Percentiles rank a stretch among this genome's conserved stretches.
phyloP scores from a whole-genome alignment of 2,888 invertebrate genomes.

The Augiades crinisus region DNA sequence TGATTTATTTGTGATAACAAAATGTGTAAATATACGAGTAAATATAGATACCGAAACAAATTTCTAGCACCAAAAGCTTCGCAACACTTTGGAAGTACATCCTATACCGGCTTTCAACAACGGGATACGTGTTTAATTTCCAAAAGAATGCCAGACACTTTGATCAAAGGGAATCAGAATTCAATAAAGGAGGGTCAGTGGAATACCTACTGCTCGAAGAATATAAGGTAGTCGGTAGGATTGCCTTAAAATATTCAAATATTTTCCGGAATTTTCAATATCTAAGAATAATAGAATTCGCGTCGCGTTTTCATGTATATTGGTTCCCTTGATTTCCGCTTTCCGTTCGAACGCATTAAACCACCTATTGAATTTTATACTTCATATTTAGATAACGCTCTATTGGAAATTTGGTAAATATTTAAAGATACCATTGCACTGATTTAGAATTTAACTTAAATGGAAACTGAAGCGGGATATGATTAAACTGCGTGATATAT shows the following conservation, averaged over 20 bases:
- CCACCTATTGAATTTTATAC: slow-evolving; percentile 3
- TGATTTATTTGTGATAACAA: too few relatives aligned
- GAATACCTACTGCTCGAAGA: slow-evolving; percentile 32
- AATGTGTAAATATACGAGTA: too few relatives aligned
- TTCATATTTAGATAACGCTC: slow-evolving; percentile 1
- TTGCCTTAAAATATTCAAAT: slow-evolving; percentile 36
- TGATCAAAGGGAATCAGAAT: slow-evolving; percentile 42
- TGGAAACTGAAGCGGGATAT: too few relatives aligned
- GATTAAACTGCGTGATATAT: too few relatives aligned
- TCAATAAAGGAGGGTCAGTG: slow-evolving; percentile 39
- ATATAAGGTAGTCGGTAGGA: slow-evolving; percentile 35
- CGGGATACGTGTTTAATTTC: slow-evolving; percentile 35
- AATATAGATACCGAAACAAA: too few relatives aligned
- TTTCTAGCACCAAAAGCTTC: background rate
- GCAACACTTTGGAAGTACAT: background rate
- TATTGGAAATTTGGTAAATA: too few relatives aligned
- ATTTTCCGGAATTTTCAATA: slow-evolving; percentile 32
- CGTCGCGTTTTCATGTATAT: slow-evolving; percentile 23
- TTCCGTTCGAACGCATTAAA: slow-evolving; percentile 11
- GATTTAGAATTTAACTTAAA: too few relatives aligned
- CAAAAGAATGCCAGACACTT: slow-evolving; percentile 38
- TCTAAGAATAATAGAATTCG: slow-evolving; percentile 27
- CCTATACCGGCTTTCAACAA: background rate
- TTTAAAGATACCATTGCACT: too few relatives aligned
- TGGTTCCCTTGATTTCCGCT: slow-evolving; percentile 19